A percentile compares a stretch with the other conserved stretches of the same genome.
Evolutionary conservation across 2,888 invertebrate species (phyloP).

Genomic region (Sarcophaga variegata): DNA sequence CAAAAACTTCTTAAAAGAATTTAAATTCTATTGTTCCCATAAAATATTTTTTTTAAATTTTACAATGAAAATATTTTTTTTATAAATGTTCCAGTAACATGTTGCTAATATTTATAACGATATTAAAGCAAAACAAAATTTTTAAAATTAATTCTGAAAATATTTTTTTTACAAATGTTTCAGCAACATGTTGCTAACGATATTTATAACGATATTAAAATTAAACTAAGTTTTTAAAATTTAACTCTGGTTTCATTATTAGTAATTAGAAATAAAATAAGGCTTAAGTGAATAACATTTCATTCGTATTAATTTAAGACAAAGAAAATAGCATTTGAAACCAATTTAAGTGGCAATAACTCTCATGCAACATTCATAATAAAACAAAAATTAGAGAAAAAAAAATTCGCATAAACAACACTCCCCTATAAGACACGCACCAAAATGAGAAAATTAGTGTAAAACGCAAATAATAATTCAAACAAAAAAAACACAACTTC

Average conservation of each 20-base stretch:
- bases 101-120: no score
- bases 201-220: background rate
- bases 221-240: no score
- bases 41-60: no score
- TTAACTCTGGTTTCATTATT: no score
- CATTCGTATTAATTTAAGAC: background rate
- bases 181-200: background rate
- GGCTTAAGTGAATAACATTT: no score
- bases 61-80: no score
- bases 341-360: conserved; percentile 22
- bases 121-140: no score
- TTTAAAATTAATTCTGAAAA: no score
- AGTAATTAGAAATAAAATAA: no score
- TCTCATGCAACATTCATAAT: conserved; percentile 29
- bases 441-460: conserved; percentile 48
- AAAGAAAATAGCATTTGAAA: background rate
- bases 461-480: conserved; percentile 42
- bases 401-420: conserved; percentile 20
- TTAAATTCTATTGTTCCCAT: no score
- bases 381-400: background rate
- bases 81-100: no score
- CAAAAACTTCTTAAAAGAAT: no score
- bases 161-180: background rate
- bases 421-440: conserved; percentile 62
- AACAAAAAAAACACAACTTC: background rate